A percentile compares a stretch with the other conserved stretches of the same genome.
phyloP scores from a whole-genome alignment of 37 sponge, comb jelly and placozoan genomes.

The Tethya wilhelma region DNA sequence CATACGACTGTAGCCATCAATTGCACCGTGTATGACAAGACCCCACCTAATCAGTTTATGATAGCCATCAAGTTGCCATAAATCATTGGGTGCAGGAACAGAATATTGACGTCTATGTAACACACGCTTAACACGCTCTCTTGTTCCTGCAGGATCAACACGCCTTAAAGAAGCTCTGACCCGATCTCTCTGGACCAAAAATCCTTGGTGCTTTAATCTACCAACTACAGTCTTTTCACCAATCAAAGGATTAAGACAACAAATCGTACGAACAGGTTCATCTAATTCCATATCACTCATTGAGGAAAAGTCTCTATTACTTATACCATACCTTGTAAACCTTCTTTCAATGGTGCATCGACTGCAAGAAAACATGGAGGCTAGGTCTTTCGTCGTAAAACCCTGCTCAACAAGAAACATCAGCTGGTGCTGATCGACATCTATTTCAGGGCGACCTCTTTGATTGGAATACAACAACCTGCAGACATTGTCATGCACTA shows the following conservation, averaged over 20 bases:
- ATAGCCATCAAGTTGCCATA: slow-evolving; percentile 78
- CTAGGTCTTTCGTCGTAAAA: no score
- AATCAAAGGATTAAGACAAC: slow-evolving; percentile 4
- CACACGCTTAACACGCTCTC: slow-evolving; percentile 16
- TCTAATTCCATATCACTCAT: slow-evolving; percentile 4
- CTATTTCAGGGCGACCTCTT: no score
- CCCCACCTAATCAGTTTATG: slow-evolving; percentile 73
- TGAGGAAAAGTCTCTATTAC: slow-evolving; percentile 1
- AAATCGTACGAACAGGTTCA: background rate
- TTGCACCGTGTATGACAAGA: slow-evolving; percentile 66
- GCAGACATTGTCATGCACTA: no score
- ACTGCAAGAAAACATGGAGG: no score
- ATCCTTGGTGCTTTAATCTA: slow-evolving; percentile 31
- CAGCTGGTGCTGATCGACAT: no score
- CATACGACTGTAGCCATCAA: slow-evolving; percentile 67
- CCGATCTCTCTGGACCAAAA: slow-evolving; percentile 40
- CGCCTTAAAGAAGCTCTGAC: slow-evolving; percentile 48
- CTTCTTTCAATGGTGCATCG: no score
- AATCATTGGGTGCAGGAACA: slow-evolving; percentile 61
- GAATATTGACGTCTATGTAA: slow-evolving; percentile 53
- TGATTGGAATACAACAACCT: no score
- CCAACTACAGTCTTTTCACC: slow-evolving; percentile 55
- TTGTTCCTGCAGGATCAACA: slow-evolving; percentile 53
- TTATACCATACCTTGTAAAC: no score
- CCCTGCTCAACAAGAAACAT: no score